A percentile compares a stretch with the other conserved stretches of the same genome.
Evolutionary conservation across 2,797 vertebrate species (phyloP).

Genomic region (Hydrophis major): DNA sequence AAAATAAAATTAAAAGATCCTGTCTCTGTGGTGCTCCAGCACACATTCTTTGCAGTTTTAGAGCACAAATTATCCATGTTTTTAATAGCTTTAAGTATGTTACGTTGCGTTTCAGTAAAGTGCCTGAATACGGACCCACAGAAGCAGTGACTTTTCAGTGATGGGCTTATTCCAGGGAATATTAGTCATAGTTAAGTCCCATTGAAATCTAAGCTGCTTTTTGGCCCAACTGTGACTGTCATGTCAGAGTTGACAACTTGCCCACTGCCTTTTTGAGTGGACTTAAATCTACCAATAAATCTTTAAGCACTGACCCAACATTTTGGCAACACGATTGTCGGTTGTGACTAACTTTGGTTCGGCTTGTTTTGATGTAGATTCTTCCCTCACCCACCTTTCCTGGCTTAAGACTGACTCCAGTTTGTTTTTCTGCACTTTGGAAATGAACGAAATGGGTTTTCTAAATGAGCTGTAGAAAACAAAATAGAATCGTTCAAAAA

Average conservation of each 20-base stretch:
- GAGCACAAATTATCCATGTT: constrained; percentile 72
- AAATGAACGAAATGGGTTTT: constrained; percentile 41
- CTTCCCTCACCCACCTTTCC: not conserved
- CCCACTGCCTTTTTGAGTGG: not conserved
- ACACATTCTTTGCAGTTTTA: constrained; percentile 57
- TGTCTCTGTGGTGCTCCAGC: constrained; percentile 61
- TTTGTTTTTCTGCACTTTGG: constrained; percentile 46
- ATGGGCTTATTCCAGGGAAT: not conserved
- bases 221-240: not conserved
- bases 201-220: not conserved
- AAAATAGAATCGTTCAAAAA: constrained; percentile 30
- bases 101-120: constrained; percentile 71
- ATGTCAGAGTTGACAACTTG: not conserved
- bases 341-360: not conserved
- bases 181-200: not conserved
- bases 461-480: constrained; percentile 38
- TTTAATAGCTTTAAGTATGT: constrained; percentile 77
- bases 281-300: not conserved
- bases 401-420: constrained; percentile 53
- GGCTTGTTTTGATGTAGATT: not conserved
- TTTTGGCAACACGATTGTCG: not conserved
- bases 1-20: constrained; percentile 55
- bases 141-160: constrained; percentile 45
- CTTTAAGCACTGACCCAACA: not conserved
- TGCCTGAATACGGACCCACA: constrained; percentile 69